These are phyloP conservation scores for Eristalis pertinax DNA, from an alignment of 2,888 invertebrate genomes.

Conservation along the genomic window DNA sequence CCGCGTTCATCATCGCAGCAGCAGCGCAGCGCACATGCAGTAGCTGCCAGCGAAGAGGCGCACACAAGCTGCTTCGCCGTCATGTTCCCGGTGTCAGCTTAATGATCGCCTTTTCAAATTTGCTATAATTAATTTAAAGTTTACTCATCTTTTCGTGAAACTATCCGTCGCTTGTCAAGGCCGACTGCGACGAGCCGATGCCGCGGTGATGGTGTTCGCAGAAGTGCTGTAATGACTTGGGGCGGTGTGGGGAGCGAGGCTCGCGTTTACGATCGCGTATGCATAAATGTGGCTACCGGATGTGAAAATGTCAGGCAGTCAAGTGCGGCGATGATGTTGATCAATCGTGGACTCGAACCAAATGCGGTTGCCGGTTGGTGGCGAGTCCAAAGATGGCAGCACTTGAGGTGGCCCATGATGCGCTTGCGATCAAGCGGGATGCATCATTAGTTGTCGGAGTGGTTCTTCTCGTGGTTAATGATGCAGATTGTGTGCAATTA, in stretches of 20 bases:
- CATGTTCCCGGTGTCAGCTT: not conserved
- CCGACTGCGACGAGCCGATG: not conserved
- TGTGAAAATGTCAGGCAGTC: not conserved
- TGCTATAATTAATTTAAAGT: constrained; percentile 35
- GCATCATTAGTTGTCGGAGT: not conserved
- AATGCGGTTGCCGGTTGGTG: not conserved
- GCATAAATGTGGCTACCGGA: not conserved
- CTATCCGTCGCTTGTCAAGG: constrained; percentile 3
- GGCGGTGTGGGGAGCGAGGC: not conserved
- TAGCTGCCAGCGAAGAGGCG: not conserved
- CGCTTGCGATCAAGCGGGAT: not conserved
- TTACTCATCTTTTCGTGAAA: constrained; percentile 31
- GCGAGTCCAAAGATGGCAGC: not conserved
- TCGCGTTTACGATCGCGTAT: not conserved
- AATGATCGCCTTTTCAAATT: constrained; percentile 38
- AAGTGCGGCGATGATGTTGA: not conserved
- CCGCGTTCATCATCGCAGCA: not conserved
- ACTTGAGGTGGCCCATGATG: not conserved
- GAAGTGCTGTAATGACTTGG: not conserved
- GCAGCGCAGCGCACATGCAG: not conserved
- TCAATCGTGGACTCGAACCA: not conserved
- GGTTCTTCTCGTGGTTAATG: not conserved
- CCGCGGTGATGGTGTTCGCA: not conserved
- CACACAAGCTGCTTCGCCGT: not conserved
- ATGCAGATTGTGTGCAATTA: no score